Base-by-base conservation (phyloP, 2,888 invertebrate species). In the Ormia ochracea region DNA sequence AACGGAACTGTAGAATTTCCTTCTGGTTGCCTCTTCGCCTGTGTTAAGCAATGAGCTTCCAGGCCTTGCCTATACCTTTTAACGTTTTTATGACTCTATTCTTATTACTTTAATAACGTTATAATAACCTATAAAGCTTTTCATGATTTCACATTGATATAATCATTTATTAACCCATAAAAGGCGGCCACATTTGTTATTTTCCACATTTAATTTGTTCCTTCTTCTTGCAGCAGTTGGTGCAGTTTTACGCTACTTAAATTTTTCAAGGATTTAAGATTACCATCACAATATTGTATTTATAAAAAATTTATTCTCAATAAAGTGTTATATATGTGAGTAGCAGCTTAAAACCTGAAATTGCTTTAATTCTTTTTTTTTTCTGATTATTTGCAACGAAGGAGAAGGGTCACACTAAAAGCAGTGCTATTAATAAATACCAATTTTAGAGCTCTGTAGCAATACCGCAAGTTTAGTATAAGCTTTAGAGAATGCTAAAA, bases 161-260 rank as follows among this genome's bases (percentile, higher is more conserved):
- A 68, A 78, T 72, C 69, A 73, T 81, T 81, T 78, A 61, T 72
- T 73, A 78, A 76, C 70, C 66, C 33, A 77, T 77, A 81, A 81
- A 81, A 65, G 26, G 23, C 41, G 41, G 43, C 33, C 3, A 2
- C 17, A 6, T 68, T 43, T 21, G 0, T 41, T 66, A 0, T 28
- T 19, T 45, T 21, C n/a, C n/a, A n/a, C n/a, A n/a, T n/a, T 61
- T 23, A 12, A 33, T 5, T n/a, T 17, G 1, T 56, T 28, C 10
- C 33, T n/a, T 65, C 9, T 38, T 12, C 33, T 31, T 45, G 52
- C 52, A 76, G 56, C 61, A 61, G 33, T 31, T 76, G 61, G 69
- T 56, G 17, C 17, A 26, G 26, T 10, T 61, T 33, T 33, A 31
- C 50, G 33, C 66, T n/a, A 12, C 36, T 10, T 4, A 58, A 59